Evolutionary conservation across 2,888 invertebrate species (phyloP).

Genomic region (Eupithecia centaureata): DNA sequence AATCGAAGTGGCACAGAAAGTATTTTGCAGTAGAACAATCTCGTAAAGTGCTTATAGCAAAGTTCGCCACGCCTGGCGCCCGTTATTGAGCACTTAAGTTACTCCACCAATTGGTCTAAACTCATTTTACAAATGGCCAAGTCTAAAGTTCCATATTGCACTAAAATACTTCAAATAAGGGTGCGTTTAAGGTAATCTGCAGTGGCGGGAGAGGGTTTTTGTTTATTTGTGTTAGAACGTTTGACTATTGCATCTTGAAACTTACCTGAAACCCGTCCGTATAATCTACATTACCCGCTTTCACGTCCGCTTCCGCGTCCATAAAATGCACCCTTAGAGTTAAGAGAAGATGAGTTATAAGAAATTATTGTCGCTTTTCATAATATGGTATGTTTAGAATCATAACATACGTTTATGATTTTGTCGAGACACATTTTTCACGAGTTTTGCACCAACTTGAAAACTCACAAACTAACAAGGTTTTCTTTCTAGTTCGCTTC

Average conservation of each 20-base stretch:
- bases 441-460: no score
- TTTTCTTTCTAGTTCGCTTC: no score
- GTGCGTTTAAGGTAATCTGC: background rate
- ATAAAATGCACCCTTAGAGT: background rate
- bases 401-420: no score
- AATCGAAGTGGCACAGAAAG: background rate
- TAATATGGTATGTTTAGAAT: background rate
- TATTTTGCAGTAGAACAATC: constrained; percentile 7
- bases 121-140: constrained; percentile 32
- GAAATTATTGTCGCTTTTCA: constrained; percentile 12
- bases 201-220: background rate
- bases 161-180: constrained; percentile 14
- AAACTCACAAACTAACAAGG: no score
- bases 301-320: background rate
- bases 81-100: constrained; percentile 25
- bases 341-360: constrained; percentile 13
- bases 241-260: background rate
- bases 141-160: constrained; percentile 24
- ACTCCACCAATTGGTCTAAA: constrained; percentile 23
- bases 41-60: constrained; percentile 10
- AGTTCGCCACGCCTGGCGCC: constrained; percentile 1
- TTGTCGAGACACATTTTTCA: no score
- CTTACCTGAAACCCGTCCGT: no score
- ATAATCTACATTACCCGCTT: background rate
- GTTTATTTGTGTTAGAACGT: background rate